phyloP scores from a whole-genome alignment of 2,797 vertebrate genomes.

The Gila robusta region DNA sequence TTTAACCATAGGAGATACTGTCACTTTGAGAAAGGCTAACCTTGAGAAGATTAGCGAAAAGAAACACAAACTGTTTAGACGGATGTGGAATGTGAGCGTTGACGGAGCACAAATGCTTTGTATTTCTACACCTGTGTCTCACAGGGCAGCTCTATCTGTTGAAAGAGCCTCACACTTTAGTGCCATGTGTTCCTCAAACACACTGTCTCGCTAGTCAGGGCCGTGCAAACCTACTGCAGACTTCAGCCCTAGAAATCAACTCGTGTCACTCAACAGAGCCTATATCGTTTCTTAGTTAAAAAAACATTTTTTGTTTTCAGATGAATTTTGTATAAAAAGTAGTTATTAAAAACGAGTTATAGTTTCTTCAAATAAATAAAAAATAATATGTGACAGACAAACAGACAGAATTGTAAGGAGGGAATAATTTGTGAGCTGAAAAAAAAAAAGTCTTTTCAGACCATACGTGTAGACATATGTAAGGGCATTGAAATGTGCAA shows the following conservation, averaged over 20 bases:
- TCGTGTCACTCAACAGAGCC: neutral
- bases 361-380: too few relatives aligned
- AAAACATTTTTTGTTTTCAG: too few relatives aligned
- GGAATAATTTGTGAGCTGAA: neutral
- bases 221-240: neutral
- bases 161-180: slow-evolving; percentile 28
- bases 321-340: too few relatives aligned
- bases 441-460: neutral
- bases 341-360: neutral
- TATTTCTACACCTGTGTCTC: slow-evolving; percentile 39
- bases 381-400: too few relatives aligned
- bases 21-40: slow-evolving; percentile 1
- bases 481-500: neutral
- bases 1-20: neutral
- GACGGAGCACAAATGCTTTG: neutral
- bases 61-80: neutral
- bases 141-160: neutral
- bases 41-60: slow-evolving; percentile 11
- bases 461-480: neutral
- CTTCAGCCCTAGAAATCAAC: neutral
- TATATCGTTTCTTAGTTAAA: neutral
- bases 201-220: neutral
- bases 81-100: slow-evolving; percentile 1
- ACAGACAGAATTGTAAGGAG: too few relatives aligned
- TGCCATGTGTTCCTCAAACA: slow-evolving; percentile 36